phyloP scores from a whole-genome alignment of 2,797 vertebrate genomes.

The Mus minutoides region DNA sequence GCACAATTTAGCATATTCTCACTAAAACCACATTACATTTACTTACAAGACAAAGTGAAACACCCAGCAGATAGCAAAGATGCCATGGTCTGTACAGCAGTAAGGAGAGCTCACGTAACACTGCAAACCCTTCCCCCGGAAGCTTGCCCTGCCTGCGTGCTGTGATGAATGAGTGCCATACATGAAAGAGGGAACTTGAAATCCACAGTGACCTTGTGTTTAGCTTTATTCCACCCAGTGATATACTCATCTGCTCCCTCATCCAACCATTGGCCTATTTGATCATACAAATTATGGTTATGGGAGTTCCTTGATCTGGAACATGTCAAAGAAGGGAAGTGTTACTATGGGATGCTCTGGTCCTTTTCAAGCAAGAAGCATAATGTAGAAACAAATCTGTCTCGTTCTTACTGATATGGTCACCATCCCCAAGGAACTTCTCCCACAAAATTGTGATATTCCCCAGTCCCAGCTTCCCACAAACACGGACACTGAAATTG shows the following conservation, averaged over 20 bases:
- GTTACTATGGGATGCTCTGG: neutral
- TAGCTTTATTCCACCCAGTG: neutral
- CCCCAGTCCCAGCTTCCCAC: neutral
- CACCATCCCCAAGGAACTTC: neutral
- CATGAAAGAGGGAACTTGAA: neutral
- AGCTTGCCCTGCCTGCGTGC: neutral
- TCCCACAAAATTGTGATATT: neutral
- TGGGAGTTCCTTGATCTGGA: neutral
- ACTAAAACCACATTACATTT: neutral
- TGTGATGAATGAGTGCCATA: rapidly evolving
- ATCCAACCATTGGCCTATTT: neutral
- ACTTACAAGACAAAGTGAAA: neutral
- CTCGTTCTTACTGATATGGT: neutral
- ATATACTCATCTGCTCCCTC: too few relatives aligned
- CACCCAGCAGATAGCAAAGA: neutral
- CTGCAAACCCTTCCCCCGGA: neutral
- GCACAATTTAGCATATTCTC: neutral
- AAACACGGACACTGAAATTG: neutral
- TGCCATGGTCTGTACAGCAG: neutral
- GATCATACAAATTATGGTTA: neutral
- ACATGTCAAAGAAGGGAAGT: neutral
- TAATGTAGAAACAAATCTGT: neutral
- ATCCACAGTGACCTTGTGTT: too few relatives aligned
- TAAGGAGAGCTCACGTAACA: neutral
- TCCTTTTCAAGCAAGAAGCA: neutral